Conservation (phyloP, 2,888 invertebrate species). For the Patella ulyssiponensis region DNA sequence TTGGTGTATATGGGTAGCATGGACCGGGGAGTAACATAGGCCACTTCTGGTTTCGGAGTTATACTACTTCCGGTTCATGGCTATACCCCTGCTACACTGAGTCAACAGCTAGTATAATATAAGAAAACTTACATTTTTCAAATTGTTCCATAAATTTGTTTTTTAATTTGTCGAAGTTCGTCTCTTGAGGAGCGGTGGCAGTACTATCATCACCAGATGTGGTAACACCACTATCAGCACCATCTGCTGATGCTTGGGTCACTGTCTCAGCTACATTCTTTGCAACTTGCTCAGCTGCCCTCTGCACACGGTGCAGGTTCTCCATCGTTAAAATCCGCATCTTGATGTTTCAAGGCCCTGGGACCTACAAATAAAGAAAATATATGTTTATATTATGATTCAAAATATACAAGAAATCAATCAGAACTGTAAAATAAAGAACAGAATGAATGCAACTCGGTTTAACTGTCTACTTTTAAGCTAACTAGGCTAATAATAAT, state of each 20-base stretch:
- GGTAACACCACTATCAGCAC: slow-evolving; percentile 31
- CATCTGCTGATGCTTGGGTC: slow-evolving; percentile 29
- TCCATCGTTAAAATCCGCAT: slow-evolving; percentile 40
- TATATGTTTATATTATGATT: neutral
- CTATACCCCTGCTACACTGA: too few relatives aligned
- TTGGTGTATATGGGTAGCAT: too few relatives aligned
- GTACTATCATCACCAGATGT: slow-evolving; percentile 26
- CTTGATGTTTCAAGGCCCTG: neutral
- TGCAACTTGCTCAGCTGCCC: slow-evolving; percentile 34
- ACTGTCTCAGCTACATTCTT: slow-evolving; percentile 27
- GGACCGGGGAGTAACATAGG: too few relatives aligned
- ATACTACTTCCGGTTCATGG: too few relatives aligned
- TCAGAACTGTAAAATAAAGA: too few relatives aligned
- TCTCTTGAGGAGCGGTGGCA: slow-evolving; percentile 35
- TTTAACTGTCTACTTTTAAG: too few relatives aligned
- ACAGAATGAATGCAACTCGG: too few relatives aligned
- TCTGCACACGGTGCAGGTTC: slow-evolving; percentile 39
- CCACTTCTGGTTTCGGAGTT: too few relatives aligned
- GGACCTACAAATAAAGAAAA: neutral
- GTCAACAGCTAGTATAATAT: neutral
- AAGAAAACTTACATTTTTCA: slow-evolving; percentile 49
- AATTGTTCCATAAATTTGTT: slow-evolving; percentile 55
- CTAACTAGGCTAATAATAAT: too few relatives aligned
- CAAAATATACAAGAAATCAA: neutral
- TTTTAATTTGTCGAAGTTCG: slow-evolving; percentile 49